These are phyloP conservation scores for Xiphydria camelus DNA, from an alignment of 2,888 invertebrate genomes.

Conservation along the genomic window DNA sequence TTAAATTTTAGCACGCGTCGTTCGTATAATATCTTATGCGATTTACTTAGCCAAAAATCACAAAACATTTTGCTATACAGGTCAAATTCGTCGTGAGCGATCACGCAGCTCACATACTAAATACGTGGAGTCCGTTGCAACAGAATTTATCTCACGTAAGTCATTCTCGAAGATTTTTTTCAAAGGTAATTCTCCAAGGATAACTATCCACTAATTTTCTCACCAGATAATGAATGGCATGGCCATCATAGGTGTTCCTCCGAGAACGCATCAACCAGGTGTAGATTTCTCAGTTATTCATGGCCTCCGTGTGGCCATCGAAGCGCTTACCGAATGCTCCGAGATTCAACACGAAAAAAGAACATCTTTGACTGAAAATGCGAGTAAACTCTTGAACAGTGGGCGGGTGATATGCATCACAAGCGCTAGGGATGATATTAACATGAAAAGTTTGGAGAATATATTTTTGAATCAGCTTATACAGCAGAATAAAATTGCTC, in stretches of 20 bases:
- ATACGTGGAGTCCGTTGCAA: conserved; percentile 80
- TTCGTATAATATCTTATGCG: background rate
- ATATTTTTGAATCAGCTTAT: conserved; percentile 81
- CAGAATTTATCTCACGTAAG: conserved; percentile 86
- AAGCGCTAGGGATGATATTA: conserved; percentile 83
- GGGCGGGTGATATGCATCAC: conserved; percentile 91
- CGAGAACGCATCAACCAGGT: conserved; percentile 63
- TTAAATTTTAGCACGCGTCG: conserved; percentile 4
- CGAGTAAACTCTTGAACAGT: conserved; percentile 60
- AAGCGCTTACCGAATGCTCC: conserved; percentile 80
- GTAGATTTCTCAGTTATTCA: conserved; percentile 76
- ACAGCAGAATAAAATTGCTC: conserved; percentile 77
- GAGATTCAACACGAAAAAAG: conserved; percentile 71
- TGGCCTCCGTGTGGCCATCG: conserved; percentile 84
- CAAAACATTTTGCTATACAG: conserved; percentile 57
- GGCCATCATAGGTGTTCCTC: conserved; percentile 79
- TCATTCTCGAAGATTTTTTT: conserved; percentile 24
- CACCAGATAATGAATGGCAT: conserved; percentile 81
- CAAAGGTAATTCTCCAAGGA: background rate
- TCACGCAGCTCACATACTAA: conserved; percentile 80
- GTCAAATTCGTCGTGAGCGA: conserved; percentile 87
- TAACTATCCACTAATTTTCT: background rate
- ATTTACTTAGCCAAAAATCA: background rate
- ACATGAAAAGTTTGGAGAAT: conserved; percentile 83
- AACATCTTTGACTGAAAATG: conserved; percentile 58